Evolutionary conservation across 2,888 invertebrate species (phyloP), one percentile per base, ranked within the genome.

Genomic region (Pseudococcus jackbeardsleyi): DNA sequence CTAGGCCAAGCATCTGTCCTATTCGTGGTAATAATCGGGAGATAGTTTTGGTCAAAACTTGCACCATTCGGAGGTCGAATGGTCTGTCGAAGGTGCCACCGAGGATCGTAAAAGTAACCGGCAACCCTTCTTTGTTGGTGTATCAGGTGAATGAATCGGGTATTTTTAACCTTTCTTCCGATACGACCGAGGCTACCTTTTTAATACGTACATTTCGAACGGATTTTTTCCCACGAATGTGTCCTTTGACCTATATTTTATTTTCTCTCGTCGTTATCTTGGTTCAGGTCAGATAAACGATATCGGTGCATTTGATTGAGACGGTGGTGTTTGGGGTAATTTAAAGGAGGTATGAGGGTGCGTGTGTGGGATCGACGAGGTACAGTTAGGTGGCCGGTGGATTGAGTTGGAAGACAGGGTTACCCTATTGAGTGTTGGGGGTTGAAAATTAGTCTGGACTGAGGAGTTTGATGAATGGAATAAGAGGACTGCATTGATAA

Each of bases 1-100:
- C 79, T 82, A 39, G 79, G 79, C 39, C 79, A 82, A 82, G 79
- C 79, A 82, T 82, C 79, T 82, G 79, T 82, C 79, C 79, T 82
- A 82, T 42, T 0, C 42, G 42, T 11, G 46, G 46, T 82, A 46
- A 82, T n/a, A 59, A 8, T 19, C 4, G 8, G 59, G 22, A 64
- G 22, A 46, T 82, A 82, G n/a, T 82, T 82, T 82, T 82, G 79
- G 46, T 46, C 79, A 82, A 82, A 46, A 82, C 42, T 77, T 68
- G 26, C 22, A 39, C n/a, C n/a, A 54, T 4, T 54, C 15, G 2
- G 4, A 3, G n/a, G 4, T n/a, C 54, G 42, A 42, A 42, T 42
- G 15, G n/a, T 54, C 64, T 0, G 1, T 59, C n/a, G 59, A 19
- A 54, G 5, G 15, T 54, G 54, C 26, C 59, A n/a, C 59, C 79